Evolutionary conservation across 2,113 vertebrate species (phyloP).

Genomic region (Pteropus alecto): DNA sequence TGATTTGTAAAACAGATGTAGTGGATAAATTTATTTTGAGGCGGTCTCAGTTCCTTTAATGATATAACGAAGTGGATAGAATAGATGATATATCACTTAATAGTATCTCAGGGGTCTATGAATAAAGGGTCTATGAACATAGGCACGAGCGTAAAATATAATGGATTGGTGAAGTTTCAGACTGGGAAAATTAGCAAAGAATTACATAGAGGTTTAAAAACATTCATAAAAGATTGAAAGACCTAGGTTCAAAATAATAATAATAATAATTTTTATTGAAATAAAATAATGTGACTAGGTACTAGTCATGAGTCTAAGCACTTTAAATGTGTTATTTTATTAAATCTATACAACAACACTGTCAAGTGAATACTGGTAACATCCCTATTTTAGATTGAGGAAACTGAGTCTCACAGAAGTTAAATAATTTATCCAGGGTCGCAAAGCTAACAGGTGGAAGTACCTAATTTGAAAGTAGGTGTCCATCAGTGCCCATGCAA

Average conservation of each 20-base stretch:
- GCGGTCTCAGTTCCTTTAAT: not conserved
- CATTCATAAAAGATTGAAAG: not conserved
- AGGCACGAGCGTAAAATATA: not conserved
- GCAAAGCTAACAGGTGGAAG: not conserved
- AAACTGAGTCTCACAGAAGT: not conserved
- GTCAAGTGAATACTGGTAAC: not conserved
- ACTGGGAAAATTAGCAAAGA: not conserved
- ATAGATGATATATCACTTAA: not conserved
- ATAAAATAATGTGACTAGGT: not conserved
- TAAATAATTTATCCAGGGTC: not conserved
- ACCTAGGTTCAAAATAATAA: not conserved
- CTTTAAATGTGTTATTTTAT: not conserved
- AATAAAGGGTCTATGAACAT: not conserved
- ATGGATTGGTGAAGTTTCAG: not conserved
- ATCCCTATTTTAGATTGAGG: not conserved
- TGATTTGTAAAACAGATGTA: constrained; percentile 1
- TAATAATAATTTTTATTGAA: not conserved
- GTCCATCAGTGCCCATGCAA: not conserved
- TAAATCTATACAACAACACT: not conserved
- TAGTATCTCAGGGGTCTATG: not conserved
- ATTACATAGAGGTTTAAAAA: not conserved
- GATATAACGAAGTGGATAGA: not conserved
- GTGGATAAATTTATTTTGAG: not conserved
- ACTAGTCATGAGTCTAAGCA: not conserved
- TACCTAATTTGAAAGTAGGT: not conserved